These are phyloP conservation scores for Oreohelix idahoensis DNA, from an alignment of 1,140 invertebrate species.

Conservation along the genomic window DNA sequence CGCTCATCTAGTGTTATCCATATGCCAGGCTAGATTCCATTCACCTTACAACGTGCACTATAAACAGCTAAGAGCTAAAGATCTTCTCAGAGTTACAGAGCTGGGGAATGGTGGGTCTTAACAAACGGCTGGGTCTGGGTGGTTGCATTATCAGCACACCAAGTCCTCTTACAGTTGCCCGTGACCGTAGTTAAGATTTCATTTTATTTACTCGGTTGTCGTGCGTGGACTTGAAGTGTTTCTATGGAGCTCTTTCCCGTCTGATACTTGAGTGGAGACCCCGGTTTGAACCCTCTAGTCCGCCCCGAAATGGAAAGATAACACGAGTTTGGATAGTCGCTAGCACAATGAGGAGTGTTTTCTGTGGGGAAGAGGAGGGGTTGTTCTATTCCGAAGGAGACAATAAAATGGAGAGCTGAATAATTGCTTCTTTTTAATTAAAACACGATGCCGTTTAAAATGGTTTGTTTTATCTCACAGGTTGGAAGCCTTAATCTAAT, in stretches of 20 bases:
- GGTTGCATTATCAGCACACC: background rate
- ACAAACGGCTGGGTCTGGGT: no score
- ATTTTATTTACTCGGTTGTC: slow-evolving; percentile 12
- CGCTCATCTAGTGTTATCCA: no score
- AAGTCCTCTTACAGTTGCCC: background rate
- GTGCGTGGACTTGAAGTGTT: background rate
- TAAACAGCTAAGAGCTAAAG: no score
- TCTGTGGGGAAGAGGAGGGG: background rate
- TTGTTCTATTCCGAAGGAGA: background rate
- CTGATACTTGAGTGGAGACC: background rate
- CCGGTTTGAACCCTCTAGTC: background rate
- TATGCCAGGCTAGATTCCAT: no score
- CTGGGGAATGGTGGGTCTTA: no score
- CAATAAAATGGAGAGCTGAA: no score
- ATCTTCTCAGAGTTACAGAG: no score
- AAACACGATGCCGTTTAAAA: no score
- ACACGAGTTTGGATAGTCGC: background rate
- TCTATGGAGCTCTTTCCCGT: background rate
- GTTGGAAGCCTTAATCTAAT: no score
- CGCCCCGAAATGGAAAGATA: background rate
- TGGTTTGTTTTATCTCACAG: no score
- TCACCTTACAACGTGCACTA: no score
- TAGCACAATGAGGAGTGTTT: background rate
- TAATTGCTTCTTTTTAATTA: no score
- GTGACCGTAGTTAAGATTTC: background rate